Conservation (phyloP, 2,888 invertebrate species). For the Carterocephalus palaemon region DNA sequence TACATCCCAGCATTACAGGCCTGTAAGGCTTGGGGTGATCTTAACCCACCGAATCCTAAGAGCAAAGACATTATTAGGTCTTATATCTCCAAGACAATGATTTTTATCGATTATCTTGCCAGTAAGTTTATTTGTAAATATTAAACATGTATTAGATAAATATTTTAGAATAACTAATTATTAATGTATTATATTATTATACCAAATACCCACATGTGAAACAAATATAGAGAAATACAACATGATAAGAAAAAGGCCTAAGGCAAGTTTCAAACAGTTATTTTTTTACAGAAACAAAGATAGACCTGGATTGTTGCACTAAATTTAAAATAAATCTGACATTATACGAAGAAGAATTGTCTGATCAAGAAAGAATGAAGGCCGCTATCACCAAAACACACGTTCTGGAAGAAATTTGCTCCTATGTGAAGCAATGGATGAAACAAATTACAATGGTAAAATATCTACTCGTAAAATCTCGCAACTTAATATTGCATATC, state of each 20-base stretch:
- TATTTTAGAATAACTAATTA: neutral
- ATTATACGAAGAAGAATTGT: constrained; percentile 79
- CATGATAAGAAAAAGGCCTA: too few relatives aligned
- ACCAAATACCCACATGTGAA: too few relatives aligned
- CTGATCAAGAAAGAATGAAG: constrained; percentile 79
- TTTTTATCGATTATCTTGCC: constrained; percentile 67
- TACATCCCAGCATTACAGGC: constrained; percentile 55
- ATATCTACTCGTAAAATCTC: too few relatives aligned
- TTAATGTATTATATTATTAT: too few relatives aligned
- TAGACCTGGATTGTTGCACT: constrained; percentile 81
- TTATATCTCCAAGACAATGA: constrained; percentile 63
- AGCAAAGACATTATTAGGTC: constrained; percentile 57
- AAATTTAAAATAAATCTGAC: constrained; percentile 79
- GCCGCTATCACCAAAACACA: constrained; percentile 77
- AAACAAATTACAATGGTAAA: constrained; percentile 84
- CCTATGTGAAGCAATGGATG: constrained; percentile 83
- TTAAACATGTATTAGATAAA: neutral
- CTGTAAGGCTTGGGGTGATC: constrained; percentile 65
- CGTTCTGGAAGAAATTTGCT: constrained; percentile 81
- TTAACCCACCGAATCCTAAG: constrained; percentile 69
- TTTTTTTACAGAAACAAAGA: constrained; percentile 79
- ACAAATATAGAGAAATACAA: too few relatives aligned
- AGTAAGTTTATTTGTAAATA: constrained; percentile 44
- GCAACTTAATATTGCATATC: neutral
- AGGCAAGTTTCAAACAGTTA: too few relatives aligned